These are phyloP conservation scores for Eudorcas thomsonii DNA, from an alignment of 2,113 vertebrate genomes.

Conservation along the genomic window DNA sequence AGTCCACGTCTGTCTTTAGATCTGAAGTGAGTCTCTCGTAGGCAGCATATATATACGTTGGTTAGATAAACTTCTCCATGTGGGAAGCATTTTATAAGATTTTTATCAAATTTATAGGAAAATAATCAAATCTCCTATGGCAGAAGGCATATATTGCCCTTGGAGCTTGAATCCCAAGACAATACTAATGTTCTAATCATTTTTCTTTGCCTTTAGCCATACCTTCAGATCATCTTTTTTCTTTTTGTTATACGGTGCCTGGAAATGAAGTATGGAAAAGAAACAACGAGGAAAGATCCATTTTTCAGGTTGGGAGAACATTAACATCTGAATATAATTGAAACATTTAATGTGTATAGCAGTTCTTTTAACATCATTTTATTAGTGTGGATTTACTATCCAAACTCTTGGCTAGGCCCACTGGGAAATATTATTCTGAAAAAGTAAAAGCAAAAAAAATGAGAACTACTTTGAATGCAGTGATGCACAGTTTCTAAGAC, in stretches of 20 bases:
- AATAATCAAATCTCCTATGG: not conserved
- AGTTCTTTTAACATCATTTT: not conserved
- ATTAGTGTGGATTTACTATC: not conserved
- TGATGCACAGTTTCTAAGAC: not conserved
- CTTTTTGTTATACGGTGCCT: constrained; percentile 82
- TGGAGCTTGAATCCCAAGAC: not conserved
- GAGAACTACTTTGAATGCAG: not conserved
- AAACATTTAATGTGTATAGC: not conserved
- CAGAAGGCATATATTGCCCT: not conserved
- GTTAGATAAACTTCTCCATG: not conserved
- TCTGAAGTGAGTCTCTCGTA: not conserved
- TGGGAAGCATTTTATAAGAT: not conserved
- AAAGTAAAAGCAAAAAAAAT: not conserved
- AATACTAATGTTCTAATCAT: not conserved
- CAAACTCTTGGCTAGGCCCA: not conserved
- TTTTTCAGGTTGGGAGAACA: constrained; percentile 81
- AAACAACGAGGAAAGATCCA: constrained; percentile 80
- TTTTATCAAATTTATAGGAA: not conserved
- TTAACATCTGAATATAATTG: not conserved
- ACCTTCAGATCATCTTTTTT: constrained; percentile 83
- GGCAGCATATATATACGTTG: not conserved
- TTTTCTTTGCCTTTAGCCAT: constrained; percentile 76
- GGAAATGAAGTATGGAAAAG: constrained; percentile 81
- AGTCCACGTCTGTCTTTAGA: not conserved
- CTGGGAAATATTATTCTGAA: not conserved